These are phyloP conservation scores for Emydoidea blandingii DNA, from an alignment of 2,797 vertebrate genomes.

Conservation along the genomic window DNA sequence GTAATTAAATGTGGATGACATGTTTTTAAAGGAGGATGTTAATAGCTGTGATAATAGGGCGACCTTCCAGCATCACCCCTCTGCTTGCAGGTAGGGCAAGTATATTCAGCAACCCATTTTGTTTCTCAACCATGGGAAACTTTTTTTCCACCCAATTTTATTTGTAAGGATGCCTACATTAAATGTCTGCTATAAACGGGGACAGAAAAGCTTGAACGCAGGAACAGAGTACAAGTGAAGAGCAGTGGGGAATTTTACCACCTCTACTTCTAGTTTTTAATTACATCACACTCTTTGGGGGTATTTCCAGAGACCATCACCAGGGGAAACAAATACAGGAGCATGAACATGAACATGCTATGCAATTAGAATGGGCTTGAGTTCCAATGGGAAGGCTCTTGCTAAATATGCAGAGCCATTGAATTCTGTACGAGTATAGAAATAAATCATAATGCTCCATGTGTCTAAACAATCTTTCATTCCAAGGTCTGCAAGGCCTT, in stretches of 20 bases:
- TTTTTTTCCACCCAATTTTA: background rate
- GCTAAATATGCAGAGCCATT: background rate
- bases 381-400: background rate
- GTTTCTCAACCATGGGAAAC: background rate
- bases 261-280: background rate
- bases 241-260: background rate
- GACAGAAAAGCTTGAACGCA: background rate
- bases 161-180: background rate
- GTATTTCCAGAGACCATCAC: background rate
- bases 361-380: background rate
- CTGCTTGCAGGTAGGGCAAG: background rate
- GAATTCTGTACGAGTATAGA: background rate
- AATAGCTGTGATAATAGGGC: slow-evolving; percentile 3
- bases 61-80: background rate
- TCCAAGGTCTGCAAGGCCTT: background rate
- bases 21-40: background rate
- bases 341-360: background rate
- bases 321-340: background rate
- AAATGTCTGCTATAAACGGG: background rate
- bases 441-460: background rate
- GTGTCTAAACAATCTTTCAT: background rate
- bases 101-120: background rate
- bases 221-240: background rate
- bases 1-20: slow-evolving; percentile 37
- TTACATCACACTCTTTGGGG: background rate